These are phyloP conservation scores for Odontocerum albicorne DNA, from an alignment of 2,888 invertebrate genomes.

Conservation along the genomic window DNA sequence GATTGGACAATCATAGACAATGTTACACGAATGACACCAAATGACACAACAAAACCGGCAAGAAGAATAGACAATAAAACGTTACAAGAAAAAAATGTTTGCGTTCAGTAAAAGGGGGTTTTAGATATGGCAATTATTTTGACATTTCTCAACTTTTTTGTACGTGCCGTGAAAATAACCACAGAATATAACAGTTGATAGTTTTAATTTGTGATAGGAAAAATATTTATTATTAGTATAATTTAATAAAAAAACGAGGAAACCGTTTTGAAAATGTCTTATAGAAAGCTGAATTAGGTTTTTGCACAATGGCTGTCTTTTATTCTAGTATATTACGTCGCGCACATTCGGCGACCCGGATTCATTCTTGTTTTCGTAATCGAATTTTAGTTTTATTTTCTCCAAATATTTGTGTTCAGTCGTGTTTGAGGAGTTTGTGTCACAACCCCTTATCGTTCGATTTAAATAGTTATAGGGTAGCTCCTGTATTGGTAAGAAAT, in stretches of 20 bases:
- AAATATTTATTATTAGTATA: no score
- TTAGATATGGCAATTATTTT: not conserved
- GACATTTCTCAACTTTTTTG: slow-evolving; percentile 3
- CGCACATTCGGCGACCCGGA: slow-evolving; percentile 1
- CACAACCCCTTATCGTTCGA: no score
- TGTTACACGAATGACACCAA: slow-evolving; percentile 1
- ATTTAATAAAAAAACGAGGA: no score
- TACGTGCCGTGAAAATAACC: no score
- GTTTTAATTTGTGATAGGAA: no score
- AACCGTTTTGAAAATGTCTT: no score
- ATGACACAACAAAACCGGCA: slow-evolving; percentile 28
- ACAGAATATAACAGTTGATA: no score
- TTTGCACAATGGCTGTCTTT: slow-evolving; percentile 9
- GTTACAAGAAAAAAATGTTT: no score
- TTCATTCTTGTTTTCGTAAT: not conserved
- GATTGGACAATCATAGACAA: slow-evolving; percentile 12
- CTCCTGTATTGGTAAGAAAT: not conserved
- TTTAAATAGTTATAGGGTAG: not conserved
- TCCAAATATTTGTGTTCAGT: not conserved
- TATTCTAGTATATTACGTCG: slow-evolving; percentile 8
- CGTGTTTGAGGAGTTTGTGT: slow-evolving; percentile 1
- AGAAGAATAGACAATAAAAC: slow-evolving; percentile 1
- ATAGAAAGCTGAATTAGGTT: no score
- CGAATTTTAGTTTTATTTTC: slow-evolving; percentile 9
- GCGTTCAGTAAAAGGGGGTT: not conserved